Evolutionary conservation across 2,888 invertebrate genomes (phyloP), one percentile per base, ranked within the genome.

Genomic region (Xanthia togata): DNA sequence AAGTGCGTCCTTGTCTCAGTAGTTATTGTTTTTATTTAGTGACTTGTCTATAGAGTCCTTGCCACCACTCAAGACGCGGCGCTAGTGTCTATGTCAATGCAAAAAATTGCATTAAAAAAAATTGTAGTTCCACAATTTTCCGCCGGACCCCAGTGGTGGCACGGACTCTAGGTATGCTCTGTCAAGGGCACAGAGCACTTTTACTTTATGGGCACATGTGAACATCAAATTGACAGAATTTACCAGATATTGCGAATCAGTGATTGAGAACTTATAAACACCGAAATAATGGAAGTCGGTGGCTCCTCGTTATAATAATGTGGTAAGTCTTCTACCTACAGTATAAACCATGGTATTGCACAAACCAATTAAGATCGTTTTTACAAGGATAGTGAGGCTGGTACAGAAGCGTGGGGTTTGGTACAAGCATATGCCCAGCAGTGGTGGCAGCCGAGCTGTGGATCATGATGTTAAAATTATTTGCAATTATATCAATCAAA

Each of bases 271-370:
- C 4, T 26, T 44, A 12, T 35, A 9, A 55, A 26, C 6, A 65
- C 41, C 4, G 11, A 6, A 59, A 64, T 53, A 69, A 47, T 59
- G 63, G 14, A 64, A 57, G 14, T 50, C 31, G 35, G 14, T 26
- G 26, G 35, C 12, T 60, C 26, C 41, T 44, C 41, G n/a, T 74
- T 63, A 67, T 67, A 50, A 67, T 67, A 50, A 70, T 78, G 72
- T 77, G 73, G 72, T 78, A 64, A 44, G 44, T 55, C 20, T 62
- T 26, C 9, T 69, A 4, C 47, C 23, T 76, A 50, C 17, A 41
- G 17, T 35, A 57, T 50, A 31, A 31, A 47, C 23, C 8, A 23
- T 20, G 14, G 47, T 14, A 6, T 23, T 44, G 67, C n/a, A 70
- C 20, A 35, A 38, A 57, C n/a, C 8, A 20, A 68, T 47, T 23